Evolutionary conservation across 2,797 vertebrate genomes (phyloP).

Genomic region (Cirrhinus mrigala): DNA sequence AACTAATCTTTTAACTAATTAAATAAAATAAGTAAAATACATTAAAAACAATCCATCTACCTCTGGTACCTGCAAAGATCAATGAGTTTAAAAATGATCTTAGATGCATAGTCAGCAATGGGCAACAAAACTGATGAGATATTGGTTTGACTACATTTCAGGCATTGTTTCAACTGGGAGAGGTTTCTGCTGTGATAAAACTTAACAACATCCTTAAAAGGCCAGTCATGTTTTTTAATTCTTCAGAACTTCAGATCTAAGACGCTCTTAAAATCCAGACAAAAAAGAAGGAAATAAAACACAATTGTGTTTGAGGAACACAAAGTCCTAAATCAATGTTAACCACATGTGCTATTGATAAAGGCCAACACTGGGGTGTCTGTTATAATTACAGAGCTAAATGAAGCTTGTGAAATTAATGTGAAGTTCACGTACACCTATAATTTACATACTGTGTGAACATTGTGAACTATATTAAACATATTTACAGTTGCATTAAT

Average conservation of each 20-base stretch:
- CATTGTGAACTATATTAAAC: neutral
- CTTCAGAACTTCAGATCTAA: conserved; percentile 53
- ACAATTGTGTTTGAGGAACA: conserved; percentile 55
- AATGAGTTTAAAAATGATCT: neutral
- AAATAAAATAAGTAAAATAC: neutral
- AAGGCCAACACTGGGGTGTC: conserved; percentile 28
- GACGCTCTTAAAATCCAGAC: conserved; percentile 63
- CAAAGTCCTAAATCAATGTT: conserved; percentile 33
- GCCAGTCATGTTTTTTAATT: conserved; percentile 54
- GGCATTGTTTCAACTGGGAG: conserved; percentile 58
- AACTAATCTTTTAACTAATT: neutral
- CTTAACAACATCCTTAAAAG: conserved; percentile 58
- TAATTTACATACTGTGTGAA: neutral
- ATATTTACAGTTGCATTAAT: neutral
- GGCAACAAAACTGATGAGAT: neutral
- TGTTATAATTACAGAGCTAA: conserved; percentile 8
- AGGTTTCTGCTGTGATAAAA: conserved; percentile 58
- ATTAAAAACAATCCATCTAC: neutral
- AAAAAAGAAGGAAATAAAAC: conserved; percentile 63
- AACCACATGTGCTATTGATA: conserved; percentile 59
- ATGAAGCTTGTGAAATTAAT: conserved; percentile 15
- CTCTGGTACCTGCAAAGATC: neutral
- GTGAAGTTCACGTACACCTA: conserved; percentile 13
- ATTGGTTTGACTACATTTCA: conserved; percentile 47
- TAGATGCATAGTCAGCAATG: conserved; percentile 2